These are phyloP conservation scores for Meteorus cinctellus DNA, from an alignment of 2,888 invertebrate species.

Conservation along the genomic window DNA sequence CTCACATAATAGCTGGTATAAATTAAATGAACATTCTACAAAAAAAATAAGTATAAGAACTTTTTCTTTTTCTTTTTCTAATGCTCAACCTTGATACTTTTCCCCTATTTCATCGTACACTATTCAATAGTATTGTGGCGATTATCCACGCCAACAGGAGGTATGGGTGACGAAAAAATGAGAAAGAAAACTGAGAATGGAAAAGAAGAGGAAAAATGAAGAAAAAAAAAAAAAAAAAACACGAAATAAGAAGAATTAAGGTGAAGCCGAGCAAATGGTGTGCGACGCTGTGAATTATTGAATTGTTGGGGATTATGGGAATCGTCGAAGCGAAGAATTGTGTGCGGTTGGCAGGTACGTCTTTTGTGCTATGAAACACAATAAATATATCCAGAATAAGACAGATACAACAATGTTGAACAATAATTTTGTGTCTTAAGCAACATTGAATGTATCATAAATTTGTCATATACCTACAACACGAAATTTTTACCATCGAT, in stretches of 20 bases:
- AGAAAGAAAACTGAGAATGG: slow-evolving; percentile 14
- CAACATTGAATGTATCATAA: slow-evolving; percentile 25
- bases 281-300: slow-evolving; percentile 52
- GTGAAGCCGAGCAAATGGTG: slow-evolving; percentile 14
- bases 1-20: slow-evolving; percentile 1
- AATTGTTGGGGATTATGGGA: slow-evolving; percentile 55
- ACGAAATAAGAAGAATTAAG: slow-evolving; percentile 19
- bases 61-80: slow-evolving; percentile 49
- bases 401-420: slow-evolving; percentile 31
- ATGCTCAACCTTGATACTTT: slow-evolving; percentile 45
- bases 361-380: slow-evolving; percentile 14
- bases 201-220: background rate
- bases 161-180: slow-evolving; percentile 23
- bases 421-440: slow-evolving; percentile 51
- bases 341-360: slow-evolving; percentile 37
- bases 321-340: slow-evolving; percentile 53
- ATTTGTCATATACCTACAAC: slow-evolving; percentile 4
- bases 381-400: slow-evolving; percentile 21
- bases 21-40: background rate
- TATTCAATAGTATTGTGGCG: slow-evolving; percentile 43
- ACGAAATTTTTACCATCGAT: background rate
- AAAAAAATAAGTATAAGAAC: background rate
- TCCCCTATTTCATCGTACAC: background rate
- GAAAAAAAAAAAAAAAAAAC: slow-evolving; percentile 14
- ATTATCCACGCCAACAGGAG: slow-evolving; percentile 60